Conservation (phyloP, 1,140 invertebrate species). For the Neodiprion lecontei region DNA sequence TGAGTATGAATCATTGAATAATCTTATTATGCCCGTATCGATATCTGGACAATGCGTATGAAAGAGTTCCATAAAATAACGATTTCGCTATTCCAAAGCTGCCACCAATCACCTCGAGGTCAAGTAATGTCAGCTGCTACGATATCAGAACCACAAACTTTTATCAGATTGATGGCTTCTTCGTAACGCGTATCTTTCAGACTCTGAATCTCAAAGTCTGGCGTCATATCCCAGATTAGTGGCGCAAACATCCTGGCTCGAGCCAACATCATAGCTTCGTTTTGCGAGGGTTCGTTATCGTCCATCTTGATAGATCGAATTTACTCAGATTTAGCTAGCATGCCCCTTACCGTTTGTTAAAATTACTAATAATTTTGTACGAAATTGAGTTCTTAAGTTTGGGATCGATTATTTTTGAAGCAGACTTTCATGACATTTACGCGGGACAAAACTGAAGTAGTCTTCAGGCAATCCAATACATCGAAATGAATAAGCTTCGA, state of each 20-base stretch:
- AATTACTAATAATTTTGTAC: too few relatives aligned
- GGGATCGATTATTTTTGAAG: too few relatives aligned
- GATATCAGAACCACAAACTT: slow-evolving; percentile 45
- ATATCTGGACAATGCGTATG: neutral
- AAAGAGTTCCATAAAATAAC: neutral
- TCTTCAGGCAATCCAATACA: too few relatives aligned
- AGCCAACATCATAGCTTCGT: neutral
- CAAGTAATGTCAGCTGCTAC: neutral
- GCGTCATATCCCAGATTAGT: slow-evolving; percentile 63
- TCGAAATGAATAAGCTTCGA: too few relatives aligned
- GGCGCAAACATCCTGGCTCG: slow-evolving; percentile 61
- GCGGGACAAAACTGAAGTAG: too few relatives aligned
- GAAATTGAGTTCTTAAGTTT: too few relatives aligned
- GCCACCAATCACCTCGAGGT: neutral
- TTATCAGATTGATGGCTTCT: slow-evolving; percentile 63
- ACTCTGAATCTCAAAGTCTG: slow-evolving; percentile 65
- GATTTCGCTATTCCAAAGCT: too few relatives aligned
- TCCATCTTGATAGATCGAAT: neutral
- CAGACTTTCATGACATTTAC: too few relatives aligned
- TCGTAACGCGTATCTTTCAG: slow-evolving; percentile 64
- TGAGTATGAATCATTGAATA: slow-evolving; percentile 32
- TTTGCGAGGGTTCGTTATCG: neutral
- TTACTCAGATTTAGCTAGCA: neutral
- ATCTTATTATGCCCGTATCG: slow-evolving; percentile 13
- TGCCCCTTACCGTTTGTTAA: too few relatives aligned